Evolutionary conservation across 2,113 vertebrate species (phyloP), one percentile per base, ranked within the genome.

Genomic region (Sinosuthora webbiana): DNA sequence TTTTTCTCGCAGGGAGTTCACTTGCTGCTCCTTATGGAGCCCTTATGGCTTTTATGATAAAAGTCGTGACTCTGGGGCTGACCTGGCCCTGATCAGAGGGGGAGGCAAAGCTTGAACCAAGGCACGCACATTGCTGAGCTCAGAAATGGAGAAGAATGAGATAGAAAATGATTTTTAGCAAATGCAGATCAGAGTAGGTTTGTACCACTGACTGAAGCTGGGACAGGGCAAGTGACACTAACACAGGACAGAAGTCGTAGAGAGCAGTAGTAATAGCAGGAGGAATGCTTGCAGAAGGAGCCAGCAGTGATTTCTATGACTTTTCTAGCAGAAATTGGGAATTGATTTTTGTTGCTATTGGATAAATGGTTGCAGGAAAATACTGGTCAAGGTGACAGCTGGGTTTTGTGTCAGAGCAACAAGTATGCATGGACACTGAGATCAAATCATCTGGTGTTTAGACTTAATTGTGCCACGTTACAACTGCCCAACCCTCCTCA

Each of bases 31-130:
- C 70, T 95, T 71, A 63, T 49, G 69, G 73, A 88, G 28, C 33
- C 76, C 60, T 95, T 50, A 77, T 28, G 60, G 73, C 22, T 93
- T 70, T 89, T 50, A 70, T 23, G 21, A 67, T 87, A n/a, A 60
- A 96, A 91, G n/a, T 82, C 53, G 23, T 60, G 33, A 44, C 31
- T 77, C 56, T 39, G 19, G 31, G 56, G 17, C 62, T 96, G 91
- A 95, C 74, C 62, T 75, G 57, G 35, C 73, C 62, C 31, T 84
- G 44, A 68, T 91, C 68, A 95, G 83, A 87, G 28, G 7, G 37
- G 57, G 23, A 60, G 73, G 47, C 14, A 82, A 74, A 89, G 8
- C 57, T 62, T 87, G 65, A 89, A 87, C 2, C 9, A 74, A 81
- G 33, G 56, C 39, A 49, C 0, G 0, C n/a, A 67, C 10, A 9